Percentiles rank a stretch among this genome's conserved stretches.
These are phyloP conservation scores for Octodonta nipae DNA, from an alignment of 2,888 invertebrate species.

Conservation along the genomic window DNA sequence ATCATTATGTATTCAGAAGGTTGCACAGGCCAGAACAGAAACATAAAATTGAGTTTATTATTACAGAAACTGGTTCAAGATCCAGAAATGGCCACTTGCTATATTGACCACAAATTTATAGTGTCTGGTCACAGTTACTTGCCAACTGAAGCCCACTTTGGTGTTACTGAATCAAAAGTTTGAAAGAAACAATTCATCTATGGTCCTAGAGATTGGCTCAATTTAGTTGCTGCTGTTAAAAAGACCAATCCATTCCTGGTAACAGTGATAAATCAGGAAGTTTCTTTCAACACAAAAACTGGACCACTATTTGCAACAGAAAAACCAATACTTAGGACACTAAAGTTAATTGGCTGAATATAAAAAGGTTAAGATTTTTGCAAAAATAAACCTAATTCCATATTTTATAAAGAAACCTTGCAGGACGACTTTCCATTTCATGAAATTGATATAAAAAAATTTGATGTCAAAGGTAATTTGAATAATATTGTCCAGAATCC, in stretches of 20 bases:
- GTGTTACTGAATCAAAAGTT: constrained; percentile 3
- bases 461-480: constrained; percentile 1
- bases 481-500: constrained; percentile 5
- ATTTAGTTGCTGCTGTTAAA: constrained; percentile 5
- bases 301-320: too few relatives aligned
- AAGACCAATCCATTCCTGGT: constrained; percentile 3
- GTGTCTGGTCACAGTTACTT: constrained; percentile 7
- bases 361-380: constrained; percentile 3
- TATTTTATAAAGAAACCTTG: constrained; percentile 4
- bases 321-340: constrained; percentile 1
- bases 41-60: constrained; percentile 3
- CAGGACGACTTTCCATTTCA: constrained; percentile 4
- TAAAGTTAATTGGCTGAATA: constrained; percentile 3
- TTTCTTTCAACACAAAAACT: not conserved
- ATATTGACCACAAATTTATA: constrained; percentile 8
- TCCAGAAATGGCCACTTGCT: too few relatives aligned
- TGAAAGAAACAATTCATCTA: constrained; percentile 6
- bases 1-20: constrained; percentile 8
- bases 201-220: constrained; percentile 3
- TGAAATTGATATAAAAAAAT: constrained; percentile 4
- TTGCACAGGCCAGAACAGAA: constrained; percentile 8
- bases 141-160: constrained; percentile 6
- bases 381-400: too few relatives aligned
- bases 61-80: constrained; percentile 3
- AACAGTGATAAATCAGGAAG: constrained; percentile 5